phyloP scores from a whole-genome alignment of 2,797 vertebrate genomes.

The Euphonia xanthogaster region DNA sequence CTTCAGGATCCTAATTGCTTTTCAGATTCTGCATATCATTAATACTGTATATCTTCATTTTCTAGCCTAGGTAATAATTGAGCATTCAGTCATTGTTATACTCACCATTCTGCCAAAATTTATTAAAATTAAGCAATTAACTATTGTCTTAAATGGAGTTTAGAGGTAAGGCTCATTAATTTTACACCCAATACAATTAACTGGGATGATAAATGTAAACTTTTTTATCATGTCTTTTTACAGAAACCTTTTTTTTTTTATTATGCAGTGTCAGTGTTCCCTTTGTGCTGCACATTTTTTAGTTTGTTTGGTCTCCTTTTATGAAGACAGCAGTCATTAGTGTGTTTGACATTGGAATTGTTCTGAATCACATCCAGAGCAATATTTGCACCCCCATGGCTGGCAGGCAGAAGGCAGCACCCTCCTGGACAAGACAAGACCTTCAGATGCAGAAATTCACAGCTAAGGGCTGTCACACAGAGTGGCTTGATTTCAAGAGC shows the following conservation, averaged over 20 bases:
- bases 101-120: conserved; percentile 69
- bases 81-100: conserved; percentile 71
- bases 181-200: conserved; percentile 70
- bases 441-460: neutral
- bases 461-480: neutral
- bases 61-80: conserved; percentile 60
- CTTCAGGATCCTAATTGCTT: conserved; percentile 61
- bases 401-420: neutral
- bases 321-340: neutral
- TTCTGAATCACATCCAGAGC: neutral
- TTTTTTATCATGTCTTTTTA: conserved; percentile 35
- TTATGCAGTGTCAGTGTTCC: neutral
- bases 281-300: neutral
- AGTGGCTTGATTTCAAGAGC: neutral
- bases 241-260: conserved; percentile 33
- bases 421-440: neutral
- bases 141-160: conserved; percentile 77
- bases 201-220: conserved; percentile 76
- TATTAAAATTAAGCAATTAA: conserved; percentile 79
- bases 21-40: conserved; percentile 59
- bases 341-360: neutral
- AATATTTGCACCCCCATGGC: neutral
- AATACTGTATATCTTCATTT: conserved; percentile 61
- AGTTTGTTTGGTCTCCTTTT: neutral
- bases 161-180: conserved; percentile 77